Percentiles rank a stretch among this genome's conserved stretches.
Conservation (phyloP, 2,113 vertebrate species). For the Microtus ochrogaster region DNA sequence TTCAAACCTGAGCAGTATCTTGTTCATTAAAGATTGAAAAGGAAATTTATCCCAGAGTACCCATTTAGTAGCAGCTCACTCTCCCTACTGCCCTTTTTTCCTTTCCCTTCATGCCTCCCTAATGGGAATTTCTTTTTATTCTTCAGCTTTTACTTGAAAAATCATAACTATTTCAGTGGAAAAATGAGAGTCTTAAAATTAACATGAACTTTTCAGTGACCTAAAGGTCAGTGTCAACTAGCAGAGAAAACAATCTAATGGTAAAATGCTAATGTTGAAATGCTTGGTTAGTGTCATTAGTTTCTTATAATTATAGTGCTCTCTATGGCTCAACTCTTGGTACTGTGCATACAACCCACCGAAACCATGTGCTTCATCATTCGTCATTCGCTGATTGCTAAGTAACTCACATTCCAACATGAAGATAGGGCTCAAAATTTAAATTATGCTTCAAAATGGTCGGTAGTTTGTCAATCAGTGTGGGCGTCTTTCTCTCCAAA, state of each 20-base stretch:
- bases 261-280: not conserved
- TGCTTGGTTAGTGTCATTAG: not conserved
- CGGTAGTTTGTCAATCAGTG: not conserved
- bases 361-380: slow-evolving; percentile 14
- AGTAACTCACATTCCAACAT: not conserved
- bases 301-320: not conserved
- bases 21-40: not conserved
- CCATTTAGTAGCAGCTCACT: not conserved
- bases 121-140: not conserved
- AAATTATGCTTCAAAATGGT: not conserved
- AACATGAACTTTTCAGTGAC: not conserved
- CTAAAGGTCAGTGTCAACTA: not conserved
- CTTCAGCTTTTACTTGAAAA: not conserved
- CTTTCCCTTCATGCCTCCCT: not conserved
- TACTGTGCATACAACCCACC: not conserved
- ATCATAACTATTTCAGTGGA: not conserved
- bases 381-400: not conserved
- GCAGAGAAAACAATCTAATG: not conserved
- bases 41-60: not conserved
- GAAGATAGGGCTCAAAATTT: not conserved
- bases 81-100: not conserved
- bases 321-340: not conserved
- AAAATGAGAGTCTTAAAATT: not conserved
- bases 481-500: not conserved
- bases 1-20: not conserved